Base-by-base conservation (phyloP, 2,888 invertebrate genomes). In the Thalpophila matura region DNA sequence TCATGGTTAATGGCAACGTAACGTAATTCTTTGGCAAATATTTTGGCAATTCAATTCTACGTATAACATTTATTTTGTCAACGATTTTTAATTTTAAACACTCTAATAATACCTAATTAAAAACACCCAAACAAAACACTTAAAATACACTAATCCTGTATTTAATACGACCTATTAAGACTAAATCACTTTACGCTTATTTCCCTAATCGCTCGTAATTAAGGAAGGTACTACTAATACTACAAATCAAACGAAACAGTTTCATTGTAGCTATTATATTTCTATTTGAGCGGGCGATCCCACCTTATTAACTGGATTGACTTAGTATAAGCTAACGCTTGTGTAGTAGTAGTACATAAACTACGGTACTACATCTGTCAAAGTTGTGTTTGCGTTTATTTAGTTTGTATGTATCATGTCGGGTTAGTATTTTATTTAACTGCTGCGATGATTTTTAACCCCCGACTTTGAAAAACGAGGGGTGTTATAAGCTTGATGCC, bases 301-400 rank as follows among this genome's bases (percentile, higher is more conserved):
- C 37, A 29, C 59, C 64, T 77, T 79, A 79, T 77, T 79, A 77
- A 64, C 67, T 74, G 47, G 53, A 77, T 79, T 79, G 70, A 69
- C 77, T 76, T 59, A 65, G 79, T 64, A n/a, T 64, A 66, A 59
- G 66, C 66, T 56, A 76, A 79, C 63, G 54, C 42, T 67, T 31
- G 42, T 55, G 22, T 64, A n/a, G n/a, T n/a, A n/a, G n/a, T n/a
- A n/a, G n/a, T n/a, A 64, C 35, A 56, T 72, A 60, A 58, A 60
- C 53, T 68, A 53, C 54, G 31, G 18, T 27, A 47, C 16, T 18
- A 42, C 60, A 66, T 79, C 60, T 62, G 73, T 66, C 79, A 67
- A 66, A 47, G 74, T 67, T 53, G 14, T 51, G 24, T 74, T 27
- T 51, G 22, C 14, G 35, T 73, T 38, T 67, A 51, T 55, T 50